phyloP scores from a whole-genome alignment of 1,140 invertebrate genomes.

The Euwallacea similis region DNA sequence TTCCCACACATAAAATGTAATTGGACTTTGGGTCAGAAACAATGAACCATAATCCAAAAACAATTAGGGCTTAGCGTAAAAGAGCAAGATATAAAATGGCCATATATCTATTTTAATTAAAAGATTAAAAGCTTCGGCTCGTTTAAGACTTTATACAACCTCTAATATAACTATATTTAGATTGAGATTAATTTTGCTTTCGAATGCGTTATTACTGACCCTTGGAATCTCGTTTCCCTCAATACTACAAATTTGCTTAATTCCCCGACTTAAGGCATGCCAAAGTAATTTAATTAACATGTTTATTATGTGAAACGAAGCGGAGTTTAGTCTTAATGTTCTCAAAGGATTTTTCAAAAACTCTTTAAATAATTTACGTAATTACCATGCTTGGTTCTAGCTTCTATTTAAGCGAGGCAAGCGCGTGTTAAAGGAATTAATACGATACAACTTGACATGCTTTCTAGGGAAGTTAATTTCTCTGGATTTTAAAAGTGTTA shows the following conservation, averaged over 20 bases:
- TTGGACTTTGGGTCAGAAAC: conserved; percentile 6
- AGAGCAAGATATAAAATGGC: conserved; percentile 16
- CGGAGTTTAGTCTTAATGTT: too few species aligned
- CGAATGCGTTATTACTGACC: conserved; percentile 8
- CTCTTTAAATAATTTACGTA: background rate
- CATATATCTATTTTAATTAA: conserved; percentile 20
- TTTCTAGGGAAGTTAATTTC: conserved; percentile 1
- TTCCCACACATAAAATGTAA: conserved; percentile 12
- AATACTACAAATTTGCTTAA: conserved; percentile 6
- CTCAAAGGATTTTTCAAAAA: too few species aligned
- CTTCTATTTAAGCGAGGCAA: conserved; percentile 1
- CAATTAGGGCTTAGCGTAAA: conserved; percentile 8
- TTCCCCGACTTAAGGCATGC: background rate
- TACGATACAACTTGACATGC: conserved; percentile 7
- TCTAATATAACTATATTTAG: conserved; percentile 9
- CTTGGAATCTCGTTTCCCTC: conserved; percentile 9
- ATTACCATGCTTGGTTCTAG: conserved; percentile 1
- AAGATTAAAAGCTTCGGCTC: conserved; percentile 15
- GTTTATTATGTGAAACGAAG: too few species aligned
- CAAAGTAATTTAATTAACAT: background rate
- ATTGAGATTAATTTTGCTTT: conserved; percentile 15
- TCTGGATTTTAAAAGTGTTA: conserved; percentile 12
- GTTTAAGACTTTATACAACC: background rate
- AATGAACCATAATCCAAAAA: conserved; percentile 18
- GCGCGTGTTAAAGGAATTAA: conserved; percentile 6